These are phyloP conservation scores for Sebastes kiyomatsui DNA, from an alignment of 2,797 vertebrate species.

Conservation along the genomic window DNA sequence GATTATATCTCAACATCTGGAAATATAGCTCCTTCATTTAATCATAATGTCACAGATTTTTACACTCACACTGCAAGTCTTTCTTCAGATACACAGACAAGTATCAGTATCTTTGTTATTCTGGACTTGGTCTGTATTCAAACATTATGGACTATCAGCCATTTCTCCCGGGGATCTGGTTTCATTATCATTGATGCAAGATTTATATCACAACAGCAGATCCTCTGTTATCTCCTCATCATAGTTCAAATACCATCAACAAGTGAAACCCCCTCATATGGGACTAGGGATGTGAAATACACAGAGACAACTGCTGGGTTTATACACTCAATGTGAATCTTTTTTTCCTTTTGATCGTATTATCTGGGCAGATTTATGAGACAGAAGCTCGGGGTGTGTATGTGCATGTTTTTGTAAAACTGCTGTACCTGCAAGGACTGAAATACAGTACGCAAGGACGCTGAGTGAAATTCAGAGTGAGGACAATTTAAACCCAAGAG, in stretches of 20 bases:
- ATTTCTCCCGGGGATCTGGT: neutral
- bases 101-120: neutral
- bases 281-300: neutral
- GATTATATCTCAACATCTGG: neutral
- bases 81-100: neutral
- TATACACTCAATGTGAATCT: conserved; percentile 1
- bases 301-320: conserved; percentile 18
- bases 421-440: neutral
- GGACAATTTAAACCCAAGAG: conserved; percentile 32
- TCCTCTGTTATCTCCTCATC: neutral
- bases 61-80: neutral
- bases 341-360: conserved; percentile 12
- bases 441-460: conserved; percentile 2
- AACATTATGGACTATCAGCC: neutral
- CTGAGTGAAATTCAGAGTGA: conserved; percentile 22
- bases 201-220: neutral
- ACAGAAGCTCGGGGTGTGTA: neutral
- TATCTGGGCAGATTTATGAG: conserved; percentile 27
- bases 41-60: neutral
- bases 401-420: neutral
- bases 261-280: neutral
- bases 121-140: neutral
- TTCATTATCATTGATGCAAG: neutral
- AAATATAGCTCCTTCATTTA: neutral
- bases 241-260: neutral